Evolutionary conservation across 2,797 vertebrate genomes (phyloP), one percentile per base, ranked within the genome.

Genomic region (Manis pentadactyla): DNA sequence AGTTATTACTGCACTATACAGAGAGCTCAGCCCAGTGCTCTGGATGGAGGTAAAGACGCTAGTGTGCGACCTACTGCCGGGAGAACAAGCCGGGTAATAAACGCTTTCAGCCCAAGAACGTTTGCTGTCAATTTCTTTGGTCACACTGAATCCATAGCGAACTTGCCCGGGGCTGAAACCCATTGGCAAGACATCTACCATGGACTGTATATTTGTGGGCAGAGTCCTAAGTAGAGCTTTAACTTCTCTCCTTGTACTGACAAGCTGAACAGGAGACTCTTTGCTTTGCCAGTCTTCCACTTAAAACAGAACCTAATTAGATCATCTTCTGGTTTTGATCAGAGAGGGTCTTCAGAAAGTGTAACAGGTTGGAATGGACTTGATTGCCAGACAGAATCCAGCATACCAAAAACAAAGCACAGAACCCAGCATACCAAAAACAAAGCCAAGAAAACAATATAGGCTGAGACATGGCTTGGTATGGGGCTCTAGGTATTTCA

Each of bases 391-490:
- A 89, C 89, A 95, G 87, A 90, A n/a, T n/a, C n/a, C 92, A 94
- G 55, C 7, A 49, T 97, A 96, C 97, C 97, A 97, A 97, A 96
- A 98, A 73, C 94, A 97, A 97, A 93, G 95, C 93, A n/a, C n/a
- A n/a, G n/a, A n/a, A n/a, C n/a, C n/a, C 92, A 94, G 55, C 7
- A 49, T 97, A 96, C 97, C 97, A 97, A 97, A 96, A 98, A 73
- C 94, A 97, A 97, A 93, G 95, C 93, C 96, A 97, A 96, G 93
- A 92, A 97, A 86, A 74, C 34, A 61, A 34, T 69, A 5, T 69
- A 94, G 59, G 68, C 95, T 91, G 83, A 84, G 37, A 68, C 42
- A 90, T 10, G 55, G 37, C 63, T 91, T 84, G 93, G 82, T 93
- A 91, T 66, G 61, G 95, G 93, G 90, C 90, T 68, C 68, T 87